phyloP scores from a whole-genome alignment of 2,888 invertebrate genomes.

The Orchesellides sinensis region DNA sequence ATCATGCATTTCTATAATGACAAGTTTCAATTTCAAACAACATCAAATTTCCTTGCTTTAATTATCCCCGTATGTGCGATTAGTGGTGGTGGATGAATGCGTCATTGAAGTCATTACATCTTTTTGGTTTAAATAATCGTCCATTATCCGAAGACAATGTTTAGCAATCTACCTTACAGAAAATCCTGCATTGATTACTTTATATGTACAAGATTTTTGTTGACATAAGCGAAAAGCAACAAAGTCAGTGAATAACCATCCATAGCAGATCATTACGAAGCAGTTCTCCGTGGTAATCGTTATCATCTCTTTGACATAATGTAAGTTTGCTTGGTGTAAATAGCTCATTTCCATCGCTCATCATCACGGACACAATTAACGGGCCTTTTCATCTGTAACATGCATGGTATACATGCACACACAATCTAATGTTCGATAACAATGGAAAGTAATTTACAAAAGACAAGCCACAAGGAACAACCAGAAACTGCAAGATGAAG shows the following conservation, averaged over 20 bases:
- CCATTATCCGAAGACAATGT: constrained; percentile 1
- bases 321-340: too few relatives aligned
- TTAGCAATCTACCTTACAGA: too few relatives aligned
- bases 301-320: not conserved
- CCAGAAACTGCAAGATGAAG: not conserved
- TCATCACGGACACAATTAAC: constrained; percentile 14
- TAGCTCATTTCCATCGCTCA: constrained; percentile 28
- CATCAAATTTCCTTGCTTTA: not conserved
- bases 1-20: not conserved
- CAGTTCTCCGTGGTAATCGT: constrained; percentile 31
- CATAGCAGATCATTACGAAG: not conserved
- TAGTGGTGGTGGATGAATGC: too few relatives aligned
- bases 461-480: not conserved
- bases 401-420: not conserved
- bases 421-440: not conserved
- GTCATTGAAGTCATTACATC: constrained; percentile 29
- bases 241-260: not conserved
- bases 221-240: constrained; percentile 1
- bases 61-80: not conserved
- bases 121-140: constrained; percentile 14
- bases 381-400: too few relatives aligned
- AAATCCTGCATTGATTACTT: too few relatives aligned
- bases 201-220: constrained; percentile 1
- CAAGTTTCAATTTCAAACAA: not conserved
- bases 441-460: not conserved